A percentile compares a stretch with the other conserved stretches of the same genome.
These are phyloP conservation scores for Streptopelia turtur DNA, from an alignment of 2,797 vertebrate genomes.

Conservation along the genomic window DNA sequence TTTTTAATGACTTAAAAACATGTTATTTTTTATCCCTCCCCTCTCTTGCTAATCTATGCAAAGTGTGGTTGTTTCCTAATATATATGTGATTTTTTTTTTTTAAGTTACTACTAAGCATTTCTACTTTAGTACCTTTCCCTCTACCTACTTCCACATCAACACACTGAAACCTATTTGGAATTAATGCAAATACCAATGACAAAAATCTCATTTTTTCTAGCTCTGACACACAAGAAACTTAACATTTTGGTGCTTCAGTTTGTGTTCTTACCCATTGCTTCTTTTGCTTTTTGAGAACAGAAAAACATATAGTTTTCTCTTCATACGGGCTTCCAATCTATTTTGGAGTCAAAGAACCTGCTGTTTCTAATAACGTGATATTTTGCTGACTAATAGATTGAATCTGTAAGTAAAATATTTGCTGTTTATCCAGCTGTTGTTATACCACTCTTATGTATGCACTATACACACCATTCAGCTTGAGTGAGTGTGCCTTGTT, in stretches of 20 bases:
- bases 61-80: not conserved
- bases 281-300: not conserved
- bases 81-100: not conserved
- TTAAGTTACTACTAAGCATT: not conserved
- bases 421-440: not conserved
- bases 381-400: not conserved
- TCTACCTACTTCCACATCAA: not conserved
- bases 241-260: rapidly evolving
- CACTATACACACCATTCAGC: no score
- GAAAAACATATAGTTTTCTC: not conserved
- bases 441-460: not conserved
- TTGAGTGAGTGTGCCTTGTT: not conserved
- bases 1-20: not conserved
- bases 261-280: not conserved
- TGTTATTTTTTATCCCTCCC: rapidly evolving
- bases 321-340: not conserved
- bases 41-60: not conserved
- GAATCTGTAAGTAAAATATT: not conserved
- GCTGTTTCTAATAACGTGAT: not conserved
- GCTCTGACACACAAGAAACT: not conserved
- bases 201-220: not conserved
- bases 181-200: not conserved
- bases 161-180: not conserved
- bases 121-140: not conserved
- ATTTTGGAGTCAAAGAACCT: not conserved